Percentiles rank a stretch among this genome's conserved stretches.
phyloP scores from a whole-genome alignment of 2,113 vertebrate genomes.

The Petromus typicus region DNA sequence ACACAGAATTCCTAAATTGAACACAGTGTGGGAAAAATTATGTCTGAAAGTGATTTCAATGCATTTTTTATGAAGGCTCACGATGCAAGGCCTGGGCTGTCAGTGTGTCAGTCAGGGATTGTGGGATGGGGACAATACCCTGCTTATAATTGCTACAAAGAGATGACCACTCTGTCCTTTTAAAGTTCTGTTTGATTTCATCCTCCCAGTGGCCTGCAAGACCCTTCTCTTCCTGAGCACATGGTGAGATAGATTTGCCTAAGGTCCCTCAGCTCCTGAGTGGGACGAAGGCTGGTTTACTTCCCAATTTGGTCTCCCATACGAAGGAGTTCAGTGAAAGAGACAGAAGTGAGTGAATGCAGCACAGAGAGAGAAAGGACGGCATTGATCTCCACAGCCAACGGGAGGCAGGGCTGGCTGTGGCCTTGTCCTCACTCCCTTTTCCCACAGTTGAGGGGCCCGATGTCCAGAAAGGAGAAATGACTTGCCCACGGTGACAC shows the following conservation, averaged over 20 bases:
- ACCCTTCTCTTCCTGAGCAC: not conserved
- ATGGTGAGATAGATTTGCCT: slow-evolving; percentile 59
- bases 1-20: not conserved
- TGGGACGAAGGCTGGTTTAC: slow-evolving; percentile 44
- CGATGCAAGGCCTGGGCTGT: not conserved
- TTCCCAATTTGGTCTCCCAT: not conserved
- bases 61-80: not conserved
- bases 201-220: not conserved
- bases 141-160: not conserved
- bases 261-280: slow-evolving; percentile 9
- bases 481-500: not conserved
- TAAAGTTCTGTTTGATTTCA: not conserved
- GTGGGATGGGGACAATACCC: not conserved
- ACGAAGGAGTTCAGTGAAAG: not conserved
- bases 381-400: too few species aligned
- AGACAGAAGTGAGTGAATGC: not conserved
- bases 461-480: not conserved
- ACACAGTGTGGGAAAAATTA: slow-evolving; percentile 2
- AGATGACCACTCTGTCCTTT: not conserved
- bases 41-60: not conserved
- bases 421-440: not conserved
- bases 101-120: not conserved
- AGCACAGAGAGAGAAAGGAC: not conserved
- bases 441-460: not conserved
- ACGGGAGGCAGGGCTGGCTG: not conserved